Evolutionary conservation across 1,140 invertebrate species (phyloP), one percentile per base, ranked within the genome.

Genomic region (Aradophagus sp.): DNA sequence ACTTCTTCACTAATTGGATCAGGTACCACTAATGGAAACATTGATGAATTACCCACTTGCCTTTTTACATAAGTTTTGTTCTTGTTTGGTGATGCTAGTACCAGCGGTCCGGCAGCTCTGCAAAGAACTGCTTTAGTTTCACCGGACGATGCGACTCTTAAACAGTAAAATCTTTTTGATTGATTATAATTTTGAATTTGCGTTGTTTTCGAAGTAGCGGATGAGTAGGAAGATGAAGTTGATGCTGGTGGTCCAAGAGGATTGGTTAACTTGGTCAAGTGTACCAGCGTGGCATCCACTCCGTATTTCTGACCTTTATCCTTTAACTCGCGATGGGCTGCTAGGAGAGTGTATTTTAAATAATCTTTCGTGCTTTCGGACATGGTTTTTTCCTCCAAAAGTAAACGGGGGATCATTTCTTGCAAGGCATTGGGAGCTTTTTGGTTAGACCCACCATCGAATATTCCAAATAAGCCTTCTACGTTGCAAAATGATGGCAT

Each of bases 401-500:
- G 81, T 8, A 93, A 87, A 20, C 92, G 88, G 0, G 93, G 93
- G 44, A 94, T 89, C 47, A 90, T 88, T 74, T 92, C 90, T 39
- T 91, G 90, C 35, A 95, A 86, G 14, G 90, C 86, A 70, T 86
- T 88, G 6, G 91, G 91, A 11, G 91, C 87, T 75, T 89, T 88
- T 32, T 87, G 89, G 73, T 92, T 91, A 38, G 87, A 90, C 72
- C 91, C 89, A 0, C 92, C 91, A 74, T 95, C 93, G 74, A 95
- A 94, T 59, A 95, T 88, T 13, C 93, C 93, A 75, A 95, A 92
- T 0, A 95, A 83, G 1, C 91, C 92, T 83, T 95, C 93, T 16
- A 89, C 88, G 56, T 92, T 92, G 73, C 92, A 92, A 78, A 93
- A 93, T 11, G 90, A 89, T 19, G 91, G 90, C 55, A 93, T 86